These are phyloP conservation scores for Eptesicus fuscus DNA, from an alignment of 2,113 vertebrate species.

Conservation along the genomic window DNA sequence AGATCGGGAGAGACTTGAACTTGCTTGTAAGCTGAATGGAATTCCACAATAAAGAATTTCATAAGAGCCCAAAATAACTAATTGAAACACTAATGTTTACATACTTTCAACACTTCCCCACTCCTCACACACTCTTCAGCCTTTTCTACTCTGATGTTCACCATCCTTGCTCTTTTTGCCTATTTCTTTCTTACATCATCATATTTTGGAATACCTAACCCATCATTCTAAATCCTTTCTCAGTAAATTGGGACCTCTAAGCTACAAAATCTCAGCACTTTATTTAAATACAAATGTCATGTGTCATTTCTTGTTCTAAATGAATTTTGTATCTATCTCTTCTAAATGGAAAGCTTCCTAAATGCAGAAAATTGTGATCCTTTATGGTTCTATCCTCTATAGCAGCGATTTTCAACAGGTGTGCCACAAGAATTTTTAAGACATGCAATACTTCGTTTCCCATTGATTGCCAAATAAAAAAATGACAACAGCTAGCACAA, in stretches of 20 bases:
- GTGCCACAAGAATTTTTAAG: not conserved
- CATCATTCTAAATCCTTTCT: not conserved
- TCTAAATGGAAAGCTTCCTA: not conserved
- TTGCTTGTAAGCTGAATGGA: not conserved
- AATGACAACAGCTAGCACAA: not conserved
- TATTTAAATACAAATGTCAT: not conserved
- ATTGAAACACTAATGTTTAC: not conserved
- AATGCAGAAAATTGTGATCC: not conserved
- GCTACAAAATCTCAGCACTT: not conserved
- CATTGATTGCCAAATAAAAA: not conserved
- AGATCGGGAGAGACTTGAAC: not conserved
- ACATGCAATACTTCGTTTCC: not conserved
- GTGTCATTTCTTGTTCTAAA: not conserved
- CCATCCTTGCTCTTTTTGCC: not conserved
- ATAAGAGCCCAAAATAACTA: not conserved
- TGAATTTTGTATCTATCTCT: not conserved
- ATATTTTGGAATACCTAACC: not conserved
- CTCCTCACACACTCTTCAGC: not conserved
- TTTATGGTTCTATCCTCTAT: not conserved
- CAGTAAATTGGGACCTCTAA: not conserved
- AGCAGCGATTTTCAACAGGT: not conserved
- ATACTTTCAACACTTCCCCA: not conserved
- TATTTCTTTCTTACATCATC: not conserved
- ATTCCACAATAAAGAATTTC: not conserved
- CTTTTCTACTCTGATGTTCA: not conserved